phyloP scores from a whole-genome alignment of 2,888 invertebrate species.

The Dermolepida albohirtum region DNA sequence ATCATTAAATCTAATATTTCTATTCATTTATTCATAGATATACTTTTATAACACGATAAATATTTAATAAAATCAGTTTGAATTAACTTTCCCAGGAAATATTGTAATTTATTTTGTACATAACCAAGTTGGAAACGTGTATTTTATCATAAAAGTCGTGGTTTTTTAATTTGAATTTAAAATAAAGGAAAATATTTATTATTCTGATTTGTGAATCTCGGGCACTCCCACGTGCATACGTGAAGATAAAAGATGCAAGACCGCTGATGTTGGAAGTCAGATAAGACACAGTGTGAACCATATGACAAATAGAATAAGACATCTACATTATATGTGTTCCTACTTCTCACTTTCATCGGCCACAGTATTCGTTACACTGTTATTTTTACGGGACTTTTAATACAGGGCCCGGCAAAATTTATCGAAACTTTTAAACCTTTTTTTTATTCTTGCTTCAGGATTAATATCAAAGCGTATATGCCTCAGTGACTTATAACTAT shows the following conservation, averaged over 20 bases:
- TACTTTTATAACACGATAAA: slow-evolving; percentile 26
- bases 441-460: too few species aligned
- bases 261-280: slow-evolving; percentile 17
- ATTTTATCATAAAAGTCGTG: slow-evolving; percentile 23
- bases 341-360: slow-evolving; percentile 42
- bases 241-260: slow-evolving; percentile 14
- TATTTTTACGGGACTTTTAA: background rate
- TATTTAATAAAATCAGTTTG: slow-evolving; percentile 10
- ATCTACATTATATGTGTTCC: slow-evolving; percentile 39
- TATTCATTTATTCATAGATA: slow-evolving; percentile 31
- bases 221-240: slow-evolving; percentile 37
- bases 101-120: background rate
- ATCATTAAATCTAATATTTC: background rate
- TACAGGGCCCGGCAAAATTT: too few species aligned
- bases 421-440: too few species aligned
- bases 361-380: slow-evolving; percentile 15
- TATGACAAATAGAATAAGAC: slow-evolving; percentile 42
- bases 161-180: slow-evolving; percentile 41
- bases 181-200: slow-evolving; percentile 42
- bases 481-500: too few species aligned
- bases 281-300: slow-evolving; percentile 43
- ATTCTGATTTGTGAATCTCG: slow-evolving; percentile 42
- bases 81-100: slow-evolving; percentile 9
- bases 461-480: too few species aligned
- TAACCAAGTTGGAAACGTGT: slow-evolving; percentile 10